Conservation (phyloP, 2,888 invertebrate genomes). For the Lepidonotus clava region DNA sequence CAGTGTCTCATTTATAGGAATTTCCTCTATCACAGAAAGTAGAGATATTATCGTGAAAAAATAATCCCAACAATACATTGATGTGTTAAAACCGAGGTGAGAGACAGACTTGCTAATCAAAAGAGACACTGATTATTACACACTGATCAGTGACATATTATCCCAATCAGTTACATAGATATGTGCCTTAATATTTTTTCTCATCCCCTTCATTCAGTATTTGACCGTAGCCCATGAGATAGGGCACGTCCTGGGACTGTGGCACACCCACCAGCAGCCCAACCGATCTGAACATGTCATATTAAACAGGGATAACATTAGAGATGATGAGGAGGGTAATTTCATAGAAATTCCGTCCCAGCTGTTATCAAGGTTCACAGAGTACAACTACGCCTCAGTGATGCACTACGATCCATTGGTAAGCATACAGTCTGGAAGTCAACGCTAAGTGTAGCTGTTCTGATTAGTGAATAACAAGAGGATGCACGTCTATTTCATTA, state of each 20-base stretch:
- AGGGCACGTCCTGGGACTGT: background rate
- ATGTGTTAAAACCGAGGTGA: background rate
- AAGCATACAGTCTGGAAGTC: too few relatives aligned
- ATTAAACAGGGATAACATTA: background rate
- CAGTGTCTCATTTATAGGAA: too few relatives aligned
- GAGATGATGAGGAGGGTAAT: background rate
- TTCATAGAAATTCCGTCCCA: background rate
- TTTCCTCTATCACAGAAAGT: too few relatives aligned
- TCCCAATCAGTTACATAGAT: background rate
- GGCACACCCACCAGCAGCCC: conserved; percentile 27
- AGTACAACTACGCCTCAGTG: background rate
- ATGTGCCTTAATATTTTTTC: background rate
- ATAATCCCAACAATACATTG: too few relatives aligned
- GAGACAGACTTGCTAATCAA: background rate
- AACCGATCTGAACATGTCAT: background rate
- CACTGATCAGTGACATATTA: background rate
- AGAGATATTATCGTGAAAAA: too few relatives aligned
- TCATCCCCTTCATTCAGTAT: background rate
- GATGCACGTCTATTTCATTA: too few relatives aligned
- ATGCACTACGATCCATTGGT: background rate
- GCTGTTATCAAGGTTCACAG: background rate
- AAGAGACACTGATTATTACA: background rate
- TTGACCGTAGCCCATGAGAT: background rate
- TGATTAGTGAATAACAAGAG: too few relatives aligned
- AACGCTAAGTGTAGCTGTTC: too few relatives aligned